These are phyloP conservation scores for Vireo griseus DNA, from an alignment of 2,797 vertebrate genomes.

Conservation along the genomic window DNA sequence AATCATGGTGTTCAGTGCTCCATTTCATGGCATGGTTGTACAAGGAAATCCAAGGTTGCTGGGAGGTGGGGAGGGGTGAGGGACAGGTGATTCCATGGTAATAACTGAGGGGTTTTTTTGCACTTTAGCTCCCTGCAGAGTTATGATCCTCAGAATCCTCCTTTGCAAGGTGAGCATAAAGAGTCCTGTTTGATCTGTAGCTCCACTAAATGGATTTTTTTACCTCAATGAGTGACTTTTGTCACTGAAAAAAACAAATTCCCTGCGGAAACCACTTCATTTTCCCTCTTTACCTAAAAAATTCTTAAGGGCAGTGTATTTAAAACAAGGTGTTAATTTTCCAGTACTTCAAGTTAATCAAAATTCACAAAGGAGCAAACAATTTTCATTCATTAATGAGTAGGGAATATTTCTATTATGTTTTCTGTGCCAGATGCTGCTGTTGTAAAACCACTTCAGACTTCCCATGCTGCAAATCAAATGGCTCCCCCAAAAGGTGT, in stretches of 20 bases:
- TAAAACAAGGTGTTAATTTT: neutral
- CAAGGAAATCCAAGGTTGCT: neutral
- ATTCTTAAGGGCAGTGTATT: neutral
- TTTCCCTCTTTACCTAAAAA: neutral
- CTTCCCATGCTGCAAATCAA: constrained; percentile 79
- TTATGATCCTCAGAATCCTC: neutral
- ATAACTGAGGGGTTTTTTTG: neutral
- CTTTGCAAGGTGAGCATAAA: constrained; percentile 40
- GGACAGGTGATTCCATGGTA: neutral
- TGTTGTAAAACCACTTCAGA: constrained; percentile 73
- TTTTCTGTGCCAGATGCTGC: constrained; percentile 29
- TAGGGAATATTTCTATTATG: neutral
- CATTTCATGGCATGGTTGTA: fast-evolving
- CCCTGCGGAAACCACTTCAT: neutral
- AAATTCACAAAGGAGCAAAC: neutral
- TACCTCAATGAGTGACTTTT: neutral
- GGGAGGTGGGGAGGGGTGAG: neutral
- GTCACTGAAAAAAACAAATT: neutral
- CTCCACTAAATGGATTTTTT: neutral
- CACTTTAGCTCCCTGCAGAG: constrained; percentile 40
- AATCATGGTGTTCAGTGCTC: neutral
- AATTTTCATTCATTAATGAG: neutral
- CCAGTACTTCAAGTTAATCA: neutral
- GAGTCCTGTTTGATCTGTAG: neutral
- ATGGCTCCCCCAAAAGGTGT: constrained; percentile 52